phyloP scores from a whole-genome alignment of 2,113 vertebrate species.

The Burhinus bistriatus region DNA sequence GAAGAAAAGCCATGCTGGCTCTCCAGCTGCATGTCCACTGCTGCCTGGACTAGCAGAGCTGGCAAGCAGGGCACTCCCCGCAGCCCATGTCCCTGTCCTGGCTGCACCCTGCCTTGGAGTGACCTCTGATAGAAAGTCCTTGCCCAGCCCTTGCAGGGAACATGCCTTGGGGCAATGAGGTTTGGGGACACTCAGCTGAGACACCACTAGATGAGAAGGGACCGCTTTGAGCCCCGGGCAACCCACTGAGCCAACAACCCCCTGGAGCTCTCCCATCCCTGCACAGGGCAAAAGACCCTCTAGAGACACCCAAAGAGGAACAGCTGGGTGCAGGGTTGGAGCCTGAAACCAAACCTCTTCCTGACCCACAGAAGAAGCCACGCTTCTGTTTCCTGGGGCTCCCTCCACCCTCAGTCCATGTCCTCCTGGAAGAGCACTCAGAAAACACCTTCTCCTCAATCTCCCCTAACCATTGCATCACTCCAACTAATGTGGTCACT shows the following conservation, averaged over 20 bases:
- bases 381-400: neutral
- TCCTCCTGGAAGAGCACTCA: neutral
- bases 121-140: neutral
- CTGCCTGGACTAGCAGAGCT: neutral
- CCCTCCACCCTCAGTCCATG: neutral
- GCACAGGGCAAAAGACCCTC: neutral
- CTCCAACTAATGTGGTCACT: neutral
- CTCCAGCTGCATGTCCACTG: too few relatives aligned
- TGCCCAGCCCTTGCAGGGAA: neutral
- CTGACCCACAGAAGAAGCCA: too few relatives aligned
- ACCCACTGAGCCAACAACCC: neutral
- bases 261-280: neutral
- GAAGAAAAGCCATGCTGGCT: too few relatives aligned
- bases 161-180: too few relatives aligned
- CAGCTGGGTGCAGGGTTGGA: neutral
- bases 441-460: accelerated
- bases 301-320: neutral
- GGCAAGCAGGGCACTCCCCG: neutral
- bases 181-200: neutral
- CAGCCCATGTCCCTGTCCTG: neutral
- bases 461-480: too few relatives aligned
- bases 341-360: neutral
- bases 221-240: too few relatives aligned
- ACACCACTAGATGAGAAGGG: too few relatives aligned
- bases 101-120: neutral